Percentiles rank a stretch among this genome's conserved stretches.
phyloP scores from a whole-genome alignment of 2,888 invertebrate genomes.

The Diachrysia chrysitis region DNA sequence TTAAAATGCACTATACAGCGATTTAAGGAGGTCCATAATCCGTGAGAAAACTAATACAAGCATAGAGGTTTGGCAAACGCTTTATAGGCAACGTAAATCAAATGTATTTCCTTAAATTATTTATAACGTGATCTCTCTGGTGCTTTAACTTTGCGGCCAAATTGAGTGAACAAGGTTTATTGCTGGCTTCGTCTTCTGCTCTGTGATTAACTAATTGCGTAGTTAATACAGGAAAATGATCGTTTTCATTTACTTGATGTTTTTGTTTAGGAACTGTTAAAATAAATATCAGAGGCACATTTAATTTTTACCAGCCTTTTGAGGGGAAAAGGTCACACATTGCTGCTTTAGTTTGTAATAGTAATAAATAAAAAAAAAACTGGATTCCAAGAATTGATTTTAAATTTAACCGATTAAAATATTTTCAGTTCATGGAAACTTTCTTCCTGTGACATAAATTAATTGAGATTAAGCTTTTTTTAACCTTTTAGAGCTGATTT shows the following conservation, averaged over 20 bases:
- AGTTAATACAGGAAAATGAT: slow-evolving; percentile 34
- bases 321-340: too few relatives aligned
- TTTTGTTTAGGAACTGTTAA: slow-evolving; percentile 25
- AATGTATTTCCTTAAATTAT: slow-evolving; percentile 58
- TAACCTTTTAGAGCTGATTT: too few relatives aligned
- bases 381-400: too few relatives aligned
- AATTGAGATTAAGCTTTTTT: too few relatives aligned
- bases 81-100: slow-evolving; percentile 59
- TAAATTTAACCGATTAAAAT: too few relatives aligned
- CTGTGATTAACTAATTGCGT: slow-evolving; percentile 44
- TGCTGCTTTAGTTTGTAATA: too few relatives aligned
- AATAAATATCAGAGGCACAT: too few relatives aligned
- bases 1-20: slow-evolving; percentile 24
- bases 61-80: slow-evolving; percentile 49
- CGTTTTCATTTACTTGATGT: slow-evolving; percentile 25
- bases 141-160: slow-evolving; percentile 49
- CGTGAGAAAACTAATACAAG: slow-evolving; percentile 56
- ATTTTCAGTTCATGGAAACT: too few relatives aligned
- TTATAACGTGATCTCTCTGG: slow-evolving; percentile 58
- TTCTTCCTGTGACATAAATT: too few relatives aligned
- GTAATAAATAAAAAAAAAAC: too few relatives aligned
- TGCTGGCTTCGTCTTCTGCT: slow-evolving; percentile 24
- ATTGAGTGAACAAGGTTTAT: slow-evolving; percentile 50
- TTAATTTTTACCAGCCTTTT: too few relatives aligned
- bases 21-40: slow-evolving; percentile 32